phyloP scores from a whole-genome alignment of 2,888 invertebrate species.

The Drosophila pseudotalamancana region DNA sequence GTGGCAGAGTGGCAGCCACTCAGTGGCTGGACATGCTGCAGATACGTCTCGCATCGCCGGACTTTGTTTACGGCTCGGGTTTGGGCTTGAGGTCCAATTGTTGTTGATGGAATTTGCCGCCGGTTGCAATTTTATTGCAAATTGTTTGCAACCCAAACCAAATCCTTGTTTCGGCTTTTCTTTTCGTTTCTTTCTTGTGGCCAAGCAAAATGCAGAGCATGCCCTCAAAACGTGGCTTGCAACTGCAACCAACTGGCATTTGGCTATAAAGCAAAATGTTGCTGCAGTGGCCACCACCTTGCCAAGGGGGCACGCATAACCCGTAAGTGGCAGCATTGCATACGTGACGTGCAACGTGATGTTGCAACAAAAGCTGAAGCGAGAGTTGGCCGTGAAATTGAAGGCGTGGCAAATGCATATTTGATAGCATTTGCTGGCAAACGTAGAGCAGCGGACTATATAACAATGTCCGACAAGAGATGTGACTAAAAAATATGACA shows the following conservation, averaged over 20 bases:
- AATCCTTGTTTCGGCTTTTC: not conserved
- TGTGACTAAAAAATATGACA: too few species aligned
- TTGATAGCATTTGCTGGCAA: not conserved
- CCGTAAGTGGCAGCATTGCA: conserved; percentile 33
- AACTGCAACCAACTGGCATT: conserved; percentile 29
- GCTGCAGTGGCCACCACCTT: conserved; percentile 62
- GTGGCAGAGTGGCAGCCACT: conserved; percentile 38
- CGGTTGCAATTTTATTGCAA: conserved; percentile 70
- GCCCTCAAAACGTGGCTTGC: conserved; percentile 43
- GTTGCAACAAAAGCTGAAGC: conserved; percentile 10
- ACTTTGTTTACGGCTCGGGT: conserved; percentile 16
- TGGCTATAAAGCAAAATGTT: conserved; percentile 62
- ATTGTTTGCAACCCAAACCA: conserved; percentile 63
- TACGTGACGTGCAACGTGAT: conserved; percentile 52
- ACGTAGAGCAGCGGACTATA: not conserved
- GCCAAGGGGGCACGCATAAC: conserved; percentile 12
- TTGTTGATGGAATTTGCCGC: conserved; percentile 24
- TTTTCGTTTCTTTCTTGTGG: conserved; percentile 32
- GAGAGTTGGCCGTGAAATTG: conserved; percentile 19
- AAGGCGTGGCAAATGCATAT: not conserved
- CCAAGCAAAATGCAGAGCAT: conserved; percentile 70
- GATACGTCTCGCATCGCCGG: conserved; percentile 34
- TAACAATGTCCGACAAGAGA: not conserved
- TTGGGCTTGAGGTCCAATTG: conserved; percentile 6
- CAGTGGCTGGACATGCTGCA: conserved; percentile 59